Percentiles rank a stretch among this genome's conserved stretches.
Evolutionary conservation across 30 jellyfish, hydroid and myxozoan species (phyloP).

Genomic region (Haliclystus octoradiatus): DNA sequence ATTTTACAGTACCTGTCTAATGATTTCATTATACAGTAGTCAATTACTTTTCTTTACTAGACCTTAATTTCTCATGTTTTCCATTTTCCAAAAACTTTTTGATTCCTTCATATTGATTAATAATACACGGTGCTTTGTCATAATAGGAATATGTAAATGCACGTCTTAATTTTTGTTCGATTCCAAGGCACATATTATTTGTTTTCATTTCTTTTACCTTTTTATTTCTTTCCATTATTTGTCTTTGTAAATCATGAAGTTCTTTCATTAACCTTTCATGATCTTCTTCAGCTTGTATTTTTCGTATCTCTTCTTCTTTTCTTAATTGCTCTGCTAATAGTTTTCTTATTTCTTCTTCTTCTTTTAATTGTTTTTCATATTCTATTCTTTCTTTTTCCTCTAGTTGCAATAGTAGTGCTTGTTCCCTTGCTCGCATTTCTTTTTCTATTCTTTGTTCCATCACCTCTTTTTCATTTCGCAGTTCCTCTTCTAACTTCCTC

Average conservation of each 20-base stretch:
- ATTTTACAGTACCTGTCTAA: no score
- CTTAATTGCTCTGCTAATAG: not conserved
- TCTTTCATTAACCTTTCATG: slow-evolving; percentile 1
- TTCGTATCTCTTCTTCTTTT: not conserved
- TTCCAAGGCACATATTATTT: slow-evolving; percentile 35
- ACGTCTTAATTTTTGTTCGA: slow-evolving; percentile 43
- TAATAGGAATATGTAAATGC: slow-evolving; percentile 70
- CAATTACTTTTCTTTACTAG: no score
- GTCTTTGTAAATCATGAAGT: not conserved
- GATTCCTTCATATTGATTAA: slow-evolving; percentile 35
- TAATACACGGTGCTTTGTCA: slow-evolving; percentile 54
- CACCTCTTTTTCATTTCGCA: slow-evolving; percentile 61
- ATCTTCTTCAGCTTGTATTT: not conserved
- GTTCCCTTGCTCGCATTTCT: slow-evolving; percentile 46
- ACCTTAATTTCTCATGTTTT: not conserved
- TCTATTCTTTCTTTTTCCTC: slow-evolving; percentile 45
- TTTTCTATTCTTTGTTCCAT: slow-evolving; percentile 49
- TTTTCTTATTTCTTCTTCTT: slow-evolving; percentile 50
- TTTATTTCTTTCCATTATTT: not conserved
- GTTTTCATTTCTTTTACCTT: slow-evolving; percentile 30
- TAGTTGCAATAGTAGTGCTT: slow-evolving; percentile 23
- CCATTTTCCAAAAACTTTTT: no score
- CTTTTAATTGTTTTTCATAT: slow-evolving; percentile 32
- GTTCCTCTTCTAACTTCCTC: slow-evolving; percentile 18
- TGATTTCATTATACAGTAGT: no score